Evolutionary conservation across 2,888 invertebrate genomes (phyloP).

Genomic region (Oscheius myriophilus): DNA sequence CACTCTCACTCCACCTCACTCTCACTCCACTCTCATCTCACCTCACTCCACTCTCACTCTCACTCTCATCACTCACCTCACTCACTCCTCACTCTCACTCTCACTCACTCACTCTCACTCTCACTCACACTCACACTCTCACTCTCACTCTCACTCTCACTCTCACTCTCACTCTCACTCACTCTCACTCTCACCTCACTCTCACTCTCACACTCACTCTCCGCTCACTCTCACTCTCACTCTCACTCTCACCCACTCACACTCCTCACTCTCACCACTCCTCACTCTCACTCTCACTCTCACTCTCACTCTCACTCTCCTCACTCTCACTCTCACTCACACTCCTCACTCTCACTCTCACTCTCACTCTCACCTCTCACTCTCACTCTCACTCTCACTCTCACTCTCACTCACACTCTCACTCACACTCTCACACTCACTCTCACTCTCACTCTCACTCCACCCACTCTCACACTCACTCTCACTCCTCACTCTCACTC

Average conservation of each 20-base stretch:
- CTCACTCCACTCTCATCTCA: neutral
- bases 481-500: neutral
- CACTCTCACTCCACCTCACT: neutral
- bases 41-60: too few relatives aligned
- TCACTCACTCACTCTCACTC: neutral
- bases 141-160: neutral
- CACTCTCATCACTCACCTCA: neutral
- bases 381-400: too few relatives aligned
- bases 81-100: neutral
- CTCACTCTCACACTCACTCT: neutral
- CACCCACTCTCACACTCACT: too few relatives aligned
- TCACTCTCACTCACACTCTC: neutral
- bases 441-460: too few relatives aligned
- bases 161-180: conserved; percentile 2
- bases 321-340: neutral
- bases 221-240: neutral
- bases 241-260: too few relatives aligned
- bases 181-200: too few relatives aligned
- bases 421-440: neutral
- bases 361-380: neutral
- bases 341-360: neutral
- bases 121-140: neutral
- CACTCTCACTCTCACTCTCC: too few relatives aligned
- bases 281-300: neutral
- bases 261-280: neutral